phyloP scores from a whole-genome alignment of 2,113 vertebrate species.

The Calonectris borealis region DNA sequence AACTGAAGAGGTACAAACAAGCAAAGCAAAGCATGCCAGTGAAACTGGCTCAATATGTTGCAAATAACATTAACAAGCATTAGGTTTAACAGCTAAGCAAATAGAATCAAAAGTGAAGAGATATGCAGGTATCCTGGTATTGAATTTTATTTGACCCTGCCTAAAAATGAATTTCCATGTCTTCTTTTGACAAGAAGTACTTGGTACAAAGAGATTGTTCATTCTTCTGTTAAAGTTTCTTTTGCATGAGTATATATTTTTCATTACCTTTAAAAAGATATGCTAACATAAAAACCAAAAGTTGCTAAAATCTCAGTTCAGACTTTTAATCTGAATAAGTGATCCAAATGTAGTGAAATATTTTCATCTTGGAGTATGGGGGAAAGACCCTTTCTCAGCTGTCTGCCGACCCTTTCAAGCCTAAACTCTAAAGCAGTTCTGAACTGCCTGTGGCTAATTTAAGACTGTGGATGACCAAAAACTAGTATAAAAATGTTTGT shows the following conservation, averaged over 20 bases:
- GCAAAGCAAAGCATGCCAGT: background rate
- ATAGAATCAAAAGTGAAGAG: background rate
- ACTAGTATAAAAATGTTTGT: background rate
- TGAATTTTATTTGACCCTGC: background rate
- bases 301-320: background rate
- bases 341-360: background rate
- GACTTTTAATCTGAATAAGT: background rate
- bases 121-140: background rate
- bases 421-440: background rate
- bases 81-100: background rate
- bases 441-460: background rate
- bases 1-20: conserved; percentile 19
- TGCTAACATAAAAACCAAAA: background rate
- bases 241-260: background rate
- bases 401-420: background rate
- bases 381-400: background rate
- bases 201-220: background rate
- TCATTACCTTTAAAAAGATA: background rate
- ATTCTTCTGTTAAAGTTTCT: background rate
- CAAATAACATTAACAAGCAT: background rate
- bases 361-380: background rate
- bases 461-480: background rate
- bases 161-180: background rate
- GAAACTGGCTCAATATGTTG: background rate
- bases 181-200: background rate